Conservation (phyloP, 2,888 invertebrate species). For the Parasteatoda lunata region DNA sequence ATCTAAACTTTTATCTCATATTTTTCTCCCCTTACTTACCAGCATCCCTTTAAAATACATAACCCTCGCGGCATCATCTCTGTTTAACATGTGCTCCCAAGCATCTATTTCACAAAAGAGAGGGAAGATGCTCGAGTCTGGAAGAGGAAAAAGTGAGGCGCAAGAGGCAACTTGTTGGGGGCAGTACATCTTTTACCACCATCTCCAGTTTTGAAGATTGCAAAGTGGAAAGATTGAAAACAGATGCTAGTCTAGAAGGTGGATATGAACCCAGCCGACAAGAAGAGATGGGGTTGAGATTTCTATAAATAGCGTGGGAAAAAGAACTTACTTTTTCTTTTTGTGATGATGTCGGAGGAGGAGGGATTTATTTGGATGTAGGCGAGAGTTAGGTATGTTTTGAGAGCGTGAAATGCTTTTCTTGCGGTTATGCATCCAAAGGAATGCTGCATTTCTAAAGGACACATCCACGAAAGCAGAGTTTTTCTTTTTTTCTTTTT, state of each 20-base stretch:
- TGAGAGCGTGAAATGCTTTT: not conserved
- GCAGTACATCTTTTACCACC: not conserved
- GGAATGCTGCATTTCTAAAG: too few relatives aligned
- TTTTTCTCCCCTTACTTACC: not conserved
- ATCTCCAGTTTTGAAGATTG: not conserved
- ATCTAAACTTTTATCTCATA: too few relatives aligned
- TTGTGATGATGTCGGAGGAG: not conserved
- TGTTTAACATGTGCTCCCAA: not conserved
- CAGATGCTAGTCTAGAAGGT: not conserved
- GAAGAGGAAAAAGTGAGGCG: not conserved
- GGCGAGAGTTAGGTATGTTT: not conserved
- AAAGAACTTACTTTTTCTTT: not conserved
- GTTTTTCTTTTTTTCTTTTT: not conserved
- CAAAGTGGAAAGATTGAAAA: not conserved
- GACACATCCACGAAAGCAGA: too few relatives aligned
- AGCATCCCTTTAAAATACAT: not conserved
- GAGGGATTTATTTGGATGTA: not conserved
- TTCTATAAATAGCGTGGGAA: slow-evolving; percentile 58
- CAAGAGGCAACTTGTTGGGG: not conserved
- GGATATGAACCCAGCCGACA: not conserved
- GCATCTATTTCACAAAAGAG: not conserved
- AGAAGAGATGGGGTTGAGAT: slow-evolving; percentile 34
- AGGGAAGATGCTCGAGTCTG: not conserved
- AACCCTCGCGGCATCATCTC: not conserved
- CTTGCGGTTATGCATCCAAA: not conserved